Conservation (phyloP, 2,113 vertebrate genomes). For the Siphamia tubifer region DNA sequence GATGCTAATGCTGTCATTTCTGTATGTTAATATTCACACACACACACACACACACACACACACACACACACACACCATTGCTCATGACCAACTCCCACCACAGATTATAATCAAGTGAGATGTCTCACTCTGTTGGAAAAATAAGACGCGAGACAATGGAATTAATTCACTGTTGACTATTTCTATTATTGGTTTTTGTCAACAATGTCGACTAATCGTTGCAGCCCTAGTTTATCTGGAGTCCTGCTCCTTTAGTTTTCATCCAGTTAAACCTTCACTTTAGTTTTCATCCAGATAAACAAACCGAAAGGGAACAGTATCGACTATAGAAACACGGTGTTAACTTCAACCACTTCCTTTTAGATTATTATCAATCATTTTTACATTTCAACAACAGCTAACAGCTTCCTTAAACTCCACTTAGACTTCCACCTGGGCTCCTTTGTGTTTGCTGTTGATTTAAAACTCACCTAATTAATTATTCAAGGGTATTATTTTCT, state of each 20-base stretch:
- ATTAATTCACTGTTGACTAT: too few species aligned
- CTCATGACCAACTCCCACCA: too few species aligned
- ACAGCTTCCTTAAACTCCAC: constrained; percentile 40
- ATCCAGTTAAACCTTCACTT: background rate
- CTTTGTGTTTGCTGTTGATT: constrained; percentile 69
- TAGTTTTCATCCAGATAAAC: background rate
- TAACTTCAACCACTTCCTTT: constrained; percentile 42
- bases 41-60: too few species aligned
- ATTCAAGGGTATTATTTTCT: constrained; percentile 81
- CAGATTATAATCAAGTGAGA: too few species aligned
- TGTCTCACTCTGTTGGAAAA: too few species aligned
- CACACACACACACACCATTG: too few species aligned
- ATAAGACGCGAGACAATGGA: too few species aligned
- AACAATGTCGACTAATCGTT: too few species aligned
- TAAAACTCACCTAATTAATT: constrained; percentile 80
- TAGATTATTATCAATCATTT: constrained; percentile 48
- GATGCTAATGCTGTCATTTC: too few species aligned
- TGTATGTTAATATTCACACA: too few species aligned
- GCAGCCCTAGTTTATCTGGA: too few species aligned
- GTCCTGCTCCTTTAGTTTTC: background rate
- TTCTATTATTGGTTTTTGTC: too few species aligned
- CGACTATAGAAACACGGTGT: constrained; percentile 34
- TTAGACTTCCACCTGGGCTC: constrained; percentile 50
- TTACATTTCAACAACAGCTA: constrained; percentile 36
- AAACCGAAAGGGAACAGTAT: constrained; percentile 3